Percentiles rank a stretch among this genome's conserved stretches.
phyloP scores from a whole-genome alignment of 2,113 vertebrate genomes.

The Heterotis niloticus region DNA sequence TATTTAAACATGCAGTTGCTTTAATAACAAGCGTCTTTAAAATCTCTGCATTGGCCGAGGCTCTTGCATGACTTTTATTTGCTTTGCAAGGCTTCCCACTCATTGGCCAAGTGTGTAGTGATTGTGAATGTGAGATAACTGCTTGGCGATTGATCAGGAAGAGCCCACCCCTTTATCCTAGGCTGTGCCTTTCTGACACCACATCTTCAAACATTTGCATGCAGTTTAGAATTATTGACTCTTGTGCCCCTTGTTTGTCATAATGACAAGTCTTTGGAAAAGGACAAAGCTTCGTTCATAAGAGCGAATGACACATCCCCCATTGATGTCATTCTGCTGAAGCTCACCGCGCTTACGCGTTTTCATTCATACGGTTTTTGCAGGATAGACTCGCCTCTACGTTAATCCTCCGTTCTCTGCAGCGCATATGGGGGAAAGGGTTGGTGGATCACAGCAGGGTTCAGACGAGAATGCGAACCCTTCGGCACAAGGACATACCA shows the following conservation, averaged over 20 bases:
- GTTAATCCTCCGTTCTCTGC: slow-evolving; percentile 41
- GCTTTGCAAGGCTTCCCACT: not conserved
- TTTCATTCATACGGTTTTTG: slow-evolving; percentile 45
- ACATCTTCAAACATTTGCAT: too few relatives aligned
- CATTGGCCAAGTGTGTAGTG: too few relatives aligned
- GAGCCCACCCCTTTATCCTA: too few relatives aligned
- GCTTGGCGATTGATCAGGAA: too few relatives aligned
- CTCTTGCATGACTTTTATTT: too few relatives aligned
- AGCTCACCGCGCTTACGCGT: slow-evolving; percentile 48
- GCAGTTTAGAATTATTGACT: slow-evolving; percentile 57
- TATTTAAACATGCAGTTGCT: not conserved
- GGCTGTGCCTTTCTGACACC: too few relatives aligned
- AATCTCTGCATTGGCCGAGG: too few relatives aligned
- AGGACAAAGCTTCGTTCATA: slow-evolving; percentile 44
- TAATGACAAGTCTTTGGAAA: slow-evolving; percentile 50
- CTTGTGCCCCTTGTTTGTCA: slow-evolving; percentile 69
- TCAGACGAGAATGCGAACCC: too few relatives aligned
- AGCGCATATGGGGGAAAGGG: slow-evolving; percentile 37
- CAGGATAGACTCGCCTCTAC: not conserved
- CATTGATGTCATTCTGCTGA: slow-evolving; percentile 31
- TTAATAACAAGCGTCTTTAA: not conserved
- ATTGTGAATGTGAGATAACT: not conserved
- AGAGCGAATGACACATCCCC: too few relatives aligned
- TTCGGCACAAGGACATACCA: too few relatives aligned
- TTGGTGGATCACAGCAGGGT: not conserved